These are phyloP conservation scores for Sitta carolinensis DNA, from an alignment of 2,797 vertebrate species.

Conservation along the genomic window DNA sequence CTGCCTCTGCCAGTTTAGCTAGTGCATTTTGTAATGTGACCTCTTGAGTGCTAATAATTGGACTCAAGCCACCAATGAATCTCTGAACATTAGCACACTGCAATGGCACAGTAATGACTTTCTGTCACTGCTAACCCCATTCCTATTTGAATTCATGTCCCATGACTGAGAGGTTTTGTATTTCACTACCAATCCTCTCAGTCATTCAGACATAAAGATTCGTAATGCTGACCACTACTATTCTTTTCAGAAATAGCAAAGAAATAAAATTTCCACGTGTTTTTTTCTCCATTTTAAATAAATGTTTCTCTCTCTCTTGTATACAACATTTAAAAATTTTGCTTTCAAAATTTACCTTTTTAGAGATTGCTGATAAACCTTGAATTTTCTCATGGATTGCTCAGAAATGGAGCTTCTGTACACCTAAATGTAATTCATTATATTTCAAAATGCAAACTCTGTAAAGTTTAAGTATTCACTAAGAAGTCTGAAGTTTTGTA, in stretches of 20 bases:
- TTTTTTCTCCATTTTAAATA: neutral
- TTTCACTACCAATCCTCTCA: neutral
- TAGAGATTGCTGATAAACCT: neutral
- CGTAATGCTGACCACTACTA: neutral
- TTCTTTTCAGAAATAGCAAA: neutral
- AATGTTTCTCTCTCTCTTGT: neutral
- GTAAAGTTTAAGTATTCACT: neutral
- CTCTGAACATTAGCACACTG: neutral
- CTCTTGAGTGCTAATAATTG: neutral
- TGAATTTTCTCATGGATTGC: neutral
- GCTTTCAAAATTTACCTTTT: neutral
- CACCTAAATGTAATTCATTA: neutral
- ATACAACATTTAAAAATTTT: neutral
- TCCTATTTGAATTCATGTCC: constrained; percentile 15
- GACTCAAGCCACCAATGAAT: constrained; percentile 25
- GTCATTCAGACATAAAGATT: neutral
- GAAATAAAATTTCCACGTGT: neutral
- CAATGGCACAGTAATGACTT: constrained; percentile 33
- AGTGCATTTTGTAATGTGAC: neutral
- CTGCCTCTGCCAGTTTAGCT: neutral
- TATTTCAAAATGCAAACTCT: neutral
- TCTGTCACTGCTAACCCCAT: constrained; percentile 25
- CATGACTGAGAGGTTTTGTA: neutral
- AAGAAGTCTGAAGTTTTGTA: neutral
- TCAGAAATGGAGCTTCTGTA: neutral